Conservation (phyloP, 2,113 vertebrate species). For the Perccottus glenii region DNA sequence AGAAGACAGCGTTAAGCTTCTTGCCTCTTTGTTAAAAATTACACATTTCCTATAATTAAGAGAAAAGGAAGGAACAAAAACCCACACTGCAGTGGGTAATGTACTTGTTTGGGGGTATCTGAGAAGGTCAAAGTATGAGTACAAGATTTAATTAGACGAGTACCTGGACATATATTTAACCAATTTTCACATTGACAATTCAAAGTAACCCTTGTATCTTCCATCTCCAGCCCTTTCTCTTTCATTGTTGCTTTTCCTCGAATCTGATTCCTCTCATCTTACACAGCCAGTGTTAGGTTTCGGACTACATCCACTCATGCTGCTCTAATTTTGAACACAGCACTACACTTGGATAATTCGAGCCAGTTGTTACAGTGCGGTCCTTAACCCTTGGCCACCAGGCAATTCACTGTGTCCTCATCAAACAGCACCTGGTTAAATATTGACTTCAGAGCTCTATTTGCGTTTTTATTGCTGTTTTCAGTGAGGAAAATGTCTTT, state of each 20-base stretch:
- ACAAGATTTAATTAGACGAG: no score
- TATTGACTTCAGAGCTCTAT: conserved; percentile 21
- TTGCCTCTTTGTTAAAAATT: no score
- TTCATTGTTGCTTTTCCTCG: neutral
- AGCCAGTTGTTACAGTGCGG: neutral
- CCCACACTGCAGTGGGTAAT: no score
- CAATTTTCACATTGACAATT: no score
- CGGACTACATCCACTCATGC: neutral
- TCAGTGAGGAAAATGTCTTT: conserved; percentile 5
- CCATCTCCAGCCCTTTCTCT: neutral
- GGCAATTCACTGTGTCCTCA: conserved; percentile 1
- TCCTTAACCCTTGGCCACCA: neutral
- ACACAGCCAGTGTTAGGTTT: conserved; percentile 4
- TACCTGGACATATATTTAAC: no score
- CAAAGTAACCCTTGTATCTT: neutral
- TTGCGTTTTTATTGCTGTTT: conserved; percentile 15
- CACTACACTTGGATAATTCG: neutral
- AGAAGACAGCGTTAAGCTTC: no score
- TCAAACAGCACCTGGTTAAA: conserved; percentile 28
- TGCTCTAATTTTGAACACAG: neutral
- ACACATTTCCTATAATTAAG: no score
- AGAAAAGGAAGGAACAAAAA: no score
- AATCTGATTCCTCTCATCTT: conserved; percentile 16
- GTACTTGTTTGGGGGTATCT: no score
- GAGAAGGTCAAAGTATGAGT: no score